Evolutionary conservation across 2,888 invertebrate species (phyloP).

Genomic region (Drosophila meridiana): DNA sequence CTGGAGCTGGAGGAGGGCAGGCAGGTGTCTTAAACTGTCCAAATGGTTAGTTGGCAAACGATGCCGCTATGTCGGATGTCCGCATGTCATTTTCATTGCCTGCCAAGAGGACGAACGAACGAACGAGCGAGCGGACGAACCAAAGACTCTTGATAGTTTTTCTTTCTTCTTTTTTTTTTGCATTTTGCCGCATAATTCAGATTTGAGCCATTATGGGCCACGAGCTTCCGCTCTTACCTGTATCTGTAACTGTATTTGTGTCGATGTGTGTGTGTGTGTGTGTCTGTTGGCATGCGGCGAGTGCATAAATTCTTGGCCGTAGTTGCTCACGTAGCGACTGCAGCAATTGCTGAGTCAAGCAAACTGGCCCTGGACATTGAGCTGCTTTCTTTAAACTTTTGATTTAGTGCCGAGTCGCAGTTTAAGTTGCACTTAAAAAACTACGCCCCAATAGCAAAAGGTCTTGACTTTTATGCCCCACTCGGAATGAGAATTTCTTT

Average conservation of each 20-base stretch:
- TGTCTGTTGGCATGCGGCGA: conserved; percentile 61
- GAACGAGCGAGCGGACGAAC: neutral
- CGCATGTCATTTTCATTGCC: conserved; percentile 72
- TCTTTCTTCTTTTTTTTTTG: conserved; percentile 7
- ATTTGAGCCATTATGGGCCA: conserved; percentile 75
- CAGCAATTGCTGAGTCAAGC: conserved; percentile 31
- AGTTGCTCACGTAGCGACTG: conserved; percentile 62
- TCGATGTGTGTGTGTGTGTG: conserved; percentile 4
- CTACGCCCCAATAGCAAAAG: conserved; percentile 20
- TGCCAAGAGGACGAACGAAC: conserved; percentile 13
- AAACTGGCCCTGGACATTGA: conserved; percentile 54
- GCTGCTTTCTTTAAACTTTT: conserved; percentile 66
- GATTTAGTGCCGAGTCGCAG: conserved; percentile 68
- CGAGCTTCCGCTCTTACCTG: conserved; percentile 64
- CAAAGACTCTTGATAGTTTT: conserved; percentile 4
- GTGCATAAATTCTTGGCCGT: conserved; percentile 73
- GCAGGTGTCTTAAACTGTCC: conserved; percentile 49
- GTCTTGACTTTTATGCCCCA: conserved; percentile 36
- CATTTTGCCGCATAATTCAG: conserved; percentile 74
- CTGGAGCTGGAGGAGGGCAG: neutral
- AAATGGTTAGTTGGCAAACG: conserved; percentile 35
- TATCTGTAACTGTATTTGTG: conserved; percentile 15
- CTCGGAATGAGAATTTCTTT: conserved; percentile 10
- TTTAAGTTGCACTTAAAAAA: conserved; percentile 53
- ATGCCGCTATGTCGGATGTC: conserved; percentile 68